phyloP scores from a whole-genome alignment of 2,888 invertebrate species.

The Operophtera brumata region DNA sequence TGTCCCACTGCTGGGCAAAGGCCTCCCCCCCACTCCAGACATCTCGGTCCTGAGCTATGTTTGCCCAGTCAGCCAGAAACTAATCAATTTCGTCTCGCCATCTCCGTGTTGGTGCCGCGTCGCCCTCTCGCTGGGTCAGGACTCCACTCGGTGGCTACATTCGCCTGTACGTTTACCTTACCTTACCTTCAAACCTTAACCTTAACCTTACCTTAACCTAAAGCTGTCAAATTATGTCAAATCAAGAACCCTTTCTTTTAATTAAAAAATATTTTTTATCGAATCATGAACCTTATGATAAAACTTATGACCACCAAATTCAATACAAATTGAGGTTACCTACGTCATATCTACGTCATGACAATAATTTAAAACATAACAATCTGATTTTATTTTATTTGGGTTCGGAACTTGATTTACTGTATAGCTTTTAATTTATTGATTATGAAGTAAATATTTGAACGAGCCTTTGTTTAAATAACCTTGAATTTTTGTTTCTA shows the following conservation, averaged over 20 bases:
- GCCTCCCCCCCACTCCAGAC: too few species aligned
- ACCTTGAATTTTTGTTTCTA: background rate
- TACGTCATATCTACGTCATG: constrained; percentile 17
- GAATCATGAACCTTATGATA: background rate
- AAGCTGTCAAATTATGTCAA: background rate
- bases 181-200: too few species aligned
- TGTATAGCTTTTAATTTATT: background rate
- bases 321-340: constrained; percentile 10
- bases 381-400: too few species aligned
- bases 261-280: background rate
- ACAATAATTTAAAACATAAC: background rate
- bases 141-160: too few species aligned
- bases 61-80: too few species aligned
- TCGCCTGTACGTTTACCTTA: too few species aligned
- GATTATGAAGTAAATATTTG: background rate
- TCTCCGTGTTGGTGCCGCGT: too few species aligned
- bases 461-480: background rate
- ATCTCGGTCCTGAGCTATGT: too few species aligned
- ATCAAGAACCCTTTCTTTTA: background rate
- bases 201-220: background rate
- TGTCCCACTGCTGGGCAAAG: too few species aligned
- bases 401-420: background rate
- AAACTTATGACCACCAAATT: background rate
- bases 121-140: too few species aligned
- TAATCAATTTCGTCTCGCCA: too few species aligned